Conservation (phyloP, 2,113 vertebrate genomes). For the Turdus rufiventris region DNA sequence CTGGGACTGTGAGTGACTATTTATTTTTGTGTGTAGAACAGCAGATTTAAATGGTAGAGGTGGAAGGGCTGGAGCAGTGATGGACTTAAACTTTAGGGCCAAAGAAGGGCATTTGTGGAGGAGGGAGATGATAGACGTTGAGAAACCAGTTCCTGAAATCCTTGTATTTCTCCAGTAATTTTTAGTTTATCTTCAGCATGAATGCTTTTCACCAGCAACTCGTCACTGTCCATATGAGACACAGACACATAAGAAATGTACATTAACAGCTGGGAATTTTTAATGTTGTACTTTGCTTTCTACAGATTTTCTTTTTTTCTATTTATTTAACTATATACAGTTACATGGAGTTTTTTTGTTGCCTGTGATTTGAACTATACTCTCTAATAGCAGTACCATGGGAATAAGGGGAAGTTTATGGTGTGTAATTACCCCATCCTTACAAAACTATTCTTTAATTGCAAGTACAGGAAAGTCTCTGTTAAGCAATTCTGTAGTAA, state of each 20-base stretch:
- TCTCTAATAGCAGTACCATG: not conserved
- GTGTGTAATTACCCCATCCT: not conserved
- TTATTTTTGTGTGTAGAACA: not conserved
- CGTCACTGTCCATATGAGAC: not conserved
- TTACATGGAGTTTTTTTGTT: not conserved
- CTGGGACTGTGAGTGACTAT: not conserved
- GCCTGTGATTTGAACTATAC: not conserved
- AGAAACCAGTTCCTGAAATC: not conserved
- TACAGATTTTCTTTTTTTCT: not conserved
- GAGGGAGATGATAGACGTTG: not conserved
- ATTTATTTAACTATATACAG: not conserved
- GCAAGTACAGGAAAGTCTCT: not conserved
- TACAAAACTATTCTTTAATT: not conserved
- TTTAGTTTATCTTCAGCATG: not conserved
- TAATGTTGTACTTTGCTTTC: not conserved
- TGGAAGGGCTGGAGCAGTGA: not conserved
- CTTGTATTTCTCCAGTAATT: not conserved
- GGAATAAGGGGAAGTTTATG: not conserved
- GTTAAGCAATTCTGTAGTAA: not conserved
- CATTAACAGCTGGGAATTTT: not conserved
- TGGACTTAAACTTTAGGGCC: not conserved
- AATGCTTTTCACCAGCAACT: not conserved
- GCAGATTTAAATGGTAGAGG: not conserved
- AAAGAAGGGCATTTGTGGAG: not conserved
- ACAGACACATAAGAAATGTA: not conserved